Percentiles rank a stretch among this genome's conserved stretches.
These are phyloP conservation scores for Halichondria panicea DNA, from an alignment of 37 sponge, comb jelly and placozoan genomes.

Conservation along the genomic window DNA sequence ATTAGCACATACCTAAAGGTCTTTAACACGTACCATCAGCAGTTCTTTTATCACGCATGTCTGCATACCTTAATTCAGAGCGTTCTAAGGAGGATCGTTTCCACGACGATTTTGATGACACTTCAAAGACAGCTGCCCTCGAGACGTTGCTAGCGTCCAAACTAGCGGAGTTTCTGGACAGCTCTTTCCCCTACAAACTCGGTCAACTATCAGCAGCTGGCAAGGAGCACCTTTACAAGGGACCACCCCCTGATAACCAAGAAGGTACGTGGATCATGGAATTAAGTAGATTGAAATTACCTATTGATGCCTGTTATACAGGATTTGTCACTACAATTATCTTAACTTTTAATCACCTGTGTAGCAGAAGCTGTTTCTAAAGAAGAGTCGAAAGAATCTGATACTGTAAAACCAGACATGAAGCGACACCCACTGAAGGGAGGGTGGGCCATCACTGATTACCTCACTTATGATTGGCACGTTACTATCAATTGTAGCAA, in stretches of 20 bases:
- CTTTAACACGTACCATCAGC: no score
- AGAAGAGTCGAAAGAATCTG: no score
- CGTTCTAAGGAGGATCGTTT: constrained; percentile 1
- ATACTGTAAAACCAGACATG: not conserved
- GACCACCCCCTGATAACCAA: not conserved
- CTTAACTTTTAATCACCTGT: no score
- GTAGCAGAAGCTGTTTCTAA: no score
- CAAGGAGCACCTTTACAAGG: constrained; percentile 64
- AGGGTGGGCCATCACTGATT: constrained; percentile 57
- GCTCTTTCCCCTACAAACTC: constrained; percentile 53
- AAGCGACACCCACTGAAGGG: constrained; percentile 68
- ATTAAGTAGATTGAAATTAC: no score
- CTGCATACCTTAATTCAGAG: no score
- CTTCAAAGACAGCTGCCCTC: constrained; percentile 19
- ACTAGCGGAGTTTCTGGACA: constrained; percentile 71
- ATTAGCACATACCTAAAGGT: no score
- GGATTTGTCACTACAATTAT: no score
- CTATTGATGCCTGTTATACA: no score
- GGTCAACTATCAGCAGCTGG: constrained; percentile 22
- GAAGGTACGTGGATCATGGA: no score
- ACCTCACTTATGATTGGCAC: constrained; percentile 77
- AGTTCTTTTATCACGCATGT: no score
- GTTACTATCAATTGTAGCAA: no score
- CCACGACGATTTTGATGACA: constrained; percentile 5
- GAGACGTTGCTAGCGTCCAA: constrained; percentile 51